Evolutionary conservation across 2,888 invertebrate genomes (phyloP).

Genomic region (Tanypteryx hageni): DNA sequence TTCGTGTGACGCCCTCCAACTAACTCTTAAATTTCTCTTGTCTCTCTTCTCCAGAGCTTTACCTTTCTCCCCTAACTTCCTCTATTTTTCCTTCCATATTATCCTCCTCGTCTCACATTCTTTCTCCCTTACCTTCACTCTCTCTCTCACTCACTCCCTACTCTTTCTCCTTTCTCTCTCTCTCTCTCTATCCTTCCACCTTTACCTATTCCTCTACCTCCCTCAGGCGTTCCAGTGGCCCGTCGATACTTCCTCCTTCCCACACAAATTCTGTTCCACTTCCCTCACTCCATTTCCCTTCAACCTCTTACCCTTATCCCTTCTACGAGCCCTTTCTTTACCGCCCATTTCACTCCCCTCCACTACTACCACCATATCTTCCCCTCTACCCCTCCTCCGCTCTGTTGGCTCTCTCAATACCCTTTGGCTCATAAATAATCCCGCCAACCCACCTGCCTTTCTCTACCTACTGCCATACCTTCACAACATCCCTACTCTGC

Average conservation of each 20-base stretch:
- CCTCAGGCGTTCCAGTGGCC: background rate
- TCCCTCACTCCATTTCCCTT: background rate
- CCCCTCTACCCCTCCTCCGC: background rate
- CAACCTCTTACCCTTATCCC: background rate
- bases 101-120: background rate
- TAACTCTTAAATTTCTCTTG: too few relatives aligned
- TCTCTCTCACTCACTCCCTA: background rate
- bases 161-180: background rate
- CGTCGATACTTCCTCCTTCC: slow-evolving; percentile 49
- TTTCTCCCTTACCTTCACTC: background rate
- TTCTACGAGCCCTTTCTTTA: background rate
- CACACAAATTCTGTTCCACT: slow-evolving; percentile 42
- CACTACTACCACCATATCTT: too few relatives aligned
- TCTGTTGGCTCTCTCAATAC: background rate
- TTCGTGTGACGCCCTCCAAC: too few relatives aligned
- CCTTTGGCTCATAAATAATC: slow-evolving; percentile 55
- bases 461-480: slow-evolving; percentile 28
- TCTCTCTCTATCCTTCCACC: slow-evolving; percentile 1
- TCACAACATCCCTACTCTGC: background rate
- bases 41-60: too few relatives aligned
- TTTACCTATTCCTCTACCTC: background rate
- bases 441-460: slow-evolving; percentile 36
- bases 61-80: too few relatives aligned
- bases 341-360: background rate
- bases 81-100: too few relatives aligned